A percentile compares a stretch with the other conserved stretches of the same genome.
Evolutionary conservation across 2,797 vertebrate genomes (phyloP).

Genomic region (Emydoidea blandingii): DNA sequence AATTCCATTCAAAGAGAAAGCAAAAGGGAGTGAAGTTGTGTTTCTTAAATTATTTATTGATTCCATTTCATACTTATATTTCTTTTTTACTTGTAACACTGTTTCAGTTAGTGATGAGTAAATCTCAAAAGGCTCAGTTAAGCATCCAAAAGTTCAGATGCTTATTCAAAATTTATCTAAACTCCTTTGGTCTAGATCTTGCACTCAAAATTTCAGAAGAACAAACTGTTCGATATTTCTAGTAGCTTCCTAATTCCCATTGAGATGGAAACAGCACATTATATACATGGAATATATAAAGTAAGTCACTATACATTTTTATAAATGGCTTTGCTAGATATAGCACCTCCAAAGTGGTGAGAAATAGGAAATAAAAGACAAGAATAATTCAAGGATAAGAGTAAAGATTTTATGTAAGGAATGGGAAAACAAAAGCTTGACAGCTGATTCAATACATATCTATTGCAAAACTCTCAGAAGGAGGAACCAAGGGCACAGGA

Average conservation of each 20-base stretch:
- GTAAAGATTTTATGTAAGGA: not conserved
- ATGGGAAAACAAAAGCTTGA: not conserved
- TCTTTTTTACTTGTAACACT: not conserved
- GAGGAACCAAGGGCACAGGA: not conserved
- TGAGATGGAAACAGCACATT: not conserved
- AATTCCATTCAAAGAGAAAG: not conserved
- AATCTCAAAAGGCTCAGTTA: not conserved
- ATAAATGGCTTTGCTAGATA: not conserved
- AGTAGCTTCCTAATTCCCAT: not conserved
- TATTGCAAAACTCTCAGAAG: not conserved
- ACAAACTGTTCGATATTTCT: not conserved
- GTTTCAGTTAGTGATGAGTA: not conserved
- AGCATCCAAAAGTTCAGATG: not conserved
- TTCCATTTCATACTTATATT: not conserved
- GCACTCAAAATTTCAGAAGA: not conserved
- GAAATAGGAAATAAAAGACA: not conserved
- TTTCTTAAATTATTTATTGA: constrained; percentile 2
- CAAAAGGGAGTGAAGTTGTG: not conserved
- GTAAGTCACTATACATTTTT: not conserved
- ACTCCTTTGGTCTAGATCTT: not conserved
- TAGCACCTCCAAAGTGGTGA: not conserved
- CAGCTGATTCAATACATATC: not conserved
- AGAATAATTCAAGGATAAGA: not conserved
- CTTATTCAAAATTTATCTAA: not conserved
- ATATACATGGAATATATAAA: not conserved